These are phyloP conservation scores for Buceros bicornis DNA, from an alignment of 2,797 vertebrate species.

Conservation along the genomic window DNA sequence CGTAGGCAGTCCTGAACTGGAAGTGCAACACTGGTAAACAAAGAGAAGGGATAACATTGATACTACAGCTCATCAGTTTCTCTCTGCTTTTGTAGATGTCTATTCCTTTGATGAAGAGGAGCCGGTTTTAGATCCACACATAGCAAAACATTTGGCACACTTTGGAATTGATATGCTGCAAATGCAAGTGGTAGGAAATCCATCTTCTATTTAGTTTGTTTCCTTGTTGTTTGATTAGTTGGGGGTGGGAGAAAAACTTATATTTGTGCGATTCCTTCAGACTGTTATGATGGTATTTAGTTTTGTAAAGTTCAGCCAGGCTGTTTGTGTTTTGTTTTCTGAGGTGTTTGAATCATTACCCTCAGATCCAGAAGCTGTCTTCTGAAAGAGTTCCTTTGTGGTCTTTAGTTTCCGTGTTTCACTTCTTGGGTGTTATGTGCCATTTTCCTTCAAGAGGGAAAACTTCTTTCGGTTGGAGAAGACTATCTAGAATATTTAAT, in stretches of 20 bases:
- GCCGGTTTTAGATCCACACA: slow-evolving; percentile 93
- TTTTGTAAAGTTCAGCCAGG: background rate
- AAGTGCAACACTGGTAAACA: background rate
- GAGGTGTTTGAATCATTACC: background rate
- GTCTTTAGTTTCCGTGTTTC: background rate
- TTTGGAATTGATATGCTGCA: slow-evolving; percentile 99
- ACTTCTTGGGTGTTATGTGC: background rate
- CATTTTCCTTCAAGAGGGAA: background rate
- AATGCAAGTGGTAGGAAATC: slow-evolving; percentile 89
- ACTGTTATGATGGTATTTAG: background rate
- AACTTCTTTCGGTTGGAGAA: background rate
- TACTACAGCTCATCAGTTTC: background rate
- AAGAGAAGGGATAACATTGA: background rate
- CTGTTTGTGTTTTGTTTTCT: background rate
- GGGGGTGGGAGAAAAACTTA: background rate
- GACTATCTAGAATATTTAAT: background rate
- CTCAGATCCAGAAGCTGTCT: background rate
- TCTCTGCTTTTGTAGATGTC: slow-evolving; percentile 85
- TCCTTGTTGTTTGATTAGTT: background rate
- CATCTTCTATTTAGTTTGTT: background rate
- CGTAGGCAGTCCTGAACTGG: background rate
- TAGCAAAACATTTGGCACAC: slow-evolving; percentile 95
- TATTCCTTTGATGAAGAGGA: slow-evolving; percentile 99
- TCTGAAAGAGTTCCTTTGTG: background rate
- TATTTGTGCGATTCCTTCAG: background rate